Evolutionary conservation across 2,797 vertebrate species (phyloP).

Genomic region (Galago senegalensis): DNA sequence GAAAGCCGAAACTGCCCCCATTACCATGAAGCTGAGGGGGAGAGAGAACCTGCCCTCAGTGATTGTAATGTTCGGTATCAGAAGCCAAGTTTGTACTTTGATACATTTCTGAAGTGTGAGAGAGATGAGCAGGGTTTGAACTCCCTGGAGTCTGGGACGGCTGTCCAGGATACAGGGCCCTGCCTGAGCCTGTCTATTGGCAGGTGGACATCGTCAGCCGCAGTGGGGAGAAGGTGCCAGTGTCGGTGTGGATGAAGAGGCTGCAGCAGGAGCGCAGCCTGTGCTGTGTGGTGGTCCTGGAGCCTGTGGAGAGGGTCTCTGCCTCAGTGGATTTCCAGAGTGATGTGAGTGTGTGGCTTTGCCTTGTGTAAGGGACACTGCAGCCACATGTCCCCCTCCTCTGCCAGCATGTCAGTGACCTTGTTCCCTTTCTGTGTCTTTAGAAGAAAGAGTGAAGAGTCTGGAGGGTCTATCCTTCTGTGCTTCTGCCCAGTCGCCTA

Average conservation of each 20-base stretch:
- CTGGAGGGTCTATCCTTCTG: not conserved
- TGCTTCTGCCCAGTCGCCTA: not conserved
- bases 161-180: not conserved
- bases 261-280: conserved; percentile 82
- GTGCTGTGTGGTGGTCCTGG: conserved; percentile 91
- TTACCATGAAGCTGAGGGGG: not conserved
- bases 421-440: not conserved
- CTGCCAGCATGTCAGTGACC: fast-evolving
- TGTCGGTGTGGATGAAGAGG: conserved; percentile 92
- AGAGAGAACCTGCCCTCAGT: not conserved
- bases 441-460: not conserved
- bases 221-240: conserved; percentile 91
- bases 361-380: fast-evolving
- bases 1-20: not conserved
- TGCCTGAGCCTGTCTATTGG: not conserved
- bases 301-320: conserved; percentile 93
- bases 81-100: not conserved
- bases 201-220: conserved; percentile 92
- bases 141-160: fast-evolving
- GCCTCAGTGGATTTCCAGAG: conserved; percentile 92
- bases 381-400: fast-evolving
- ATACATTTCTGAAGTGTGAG: not conserved
- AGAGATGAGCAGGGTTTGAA: not conserved
- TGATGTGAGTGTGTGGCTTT: conserved; percentile 88
- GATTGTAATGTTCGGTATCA: fast-evolving